Percentiles rank a stretch among this genome's conserved stretches.
phyloP scores from a whole-genome alignment of 2,888 invertebrate species.

The Bombylius major region DNA sequence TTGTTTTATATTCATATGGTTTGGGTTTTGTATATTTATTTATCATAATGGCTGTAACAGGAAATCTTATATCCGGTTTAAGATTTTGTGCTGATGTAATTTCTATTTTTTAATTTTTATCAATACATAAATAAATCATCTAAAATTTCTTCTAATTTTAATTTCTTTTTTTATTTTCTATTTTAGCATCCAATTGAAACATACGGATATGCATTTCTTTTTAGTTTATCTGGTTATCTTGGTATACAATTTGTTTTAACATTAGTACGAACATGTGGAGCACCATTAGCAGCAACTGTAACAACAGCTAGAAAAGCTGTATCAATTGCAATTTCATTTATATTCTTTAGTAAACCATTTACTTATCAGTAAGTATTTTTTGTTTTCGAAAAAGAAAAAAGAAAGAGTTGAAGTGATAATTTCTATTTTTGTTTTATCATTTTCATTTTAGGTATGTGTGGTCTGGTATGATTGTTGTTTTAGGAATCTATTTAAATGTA shows the following conservation, averaged over 20 bases:
- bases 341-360: constrained; percentile 89
- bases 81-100: constrained; percentile 63
- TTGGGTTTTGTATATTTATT: constrained; percentile 76
- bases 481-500: constrained; percentile 90
- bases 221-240: constrained; percentile 81
- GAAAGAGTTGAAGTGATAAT: not conserved
- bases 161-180: constrained; percentile 25
- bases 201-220: constrained; percentile 73
- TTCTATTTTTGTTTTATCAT: constrained; percentile 19
- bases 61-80: constrained; percentile 62
- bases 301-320: constrained; percentile 84
- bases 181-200: constrained; percentile 53
- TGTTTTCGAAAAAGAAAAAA: not conserved
- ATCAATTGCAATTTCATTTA: constrained; percentile 82
- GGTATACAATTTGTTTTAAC: constrained; percentile 89
- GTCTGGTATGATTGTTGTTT: constrained; percentile 76
- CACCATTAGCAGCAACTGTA: constrained; percentile 86
- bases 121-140: not conserved
- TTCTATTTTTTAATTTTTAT: constrained; percentile 7
- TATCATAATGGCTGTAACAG: constrained; percentile 54
- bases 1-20: constrained; percentile 84
- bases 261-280: constrained; percentile 77
- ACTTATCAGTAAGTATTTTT: constrained; percentile 66
- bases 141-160: constrained; percentile 12
- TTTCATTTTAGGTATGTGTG: constrained; percentile 67